phyloP scores from a whole-genome alignment of 2,888 invertebrate genomes.

The Elysia crispata region DNA sequence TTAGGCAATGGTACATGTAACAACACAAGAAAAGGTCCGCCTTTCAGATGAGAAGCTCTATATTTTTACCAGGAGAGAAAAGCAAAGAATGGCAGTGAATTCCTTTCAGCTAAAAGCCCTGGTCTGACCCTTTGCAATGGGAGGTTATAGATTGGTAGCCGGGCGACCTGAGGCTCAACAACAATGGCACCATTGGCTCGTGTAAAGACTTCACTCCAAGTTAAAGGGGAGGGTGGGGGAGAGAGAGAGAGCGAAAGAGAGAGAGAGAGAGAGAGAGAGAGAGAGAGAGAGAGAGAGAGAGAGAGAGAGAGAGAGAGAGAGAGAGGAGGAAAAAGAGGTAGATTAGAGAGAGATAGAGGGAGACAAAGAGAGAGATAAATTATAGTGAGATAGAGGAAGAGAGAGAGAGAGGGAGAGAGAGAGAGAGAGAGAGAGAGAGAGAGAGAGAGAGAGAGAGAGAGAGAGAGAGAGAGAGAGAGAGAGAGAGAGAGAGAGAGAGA shows the following conservation, averaged over 20 bases:
- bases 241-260: neutral
- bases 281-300: conserved; percentile 10
- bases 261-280: conserved; percentile 20
- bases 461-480: neutral
- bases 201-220: neutral
- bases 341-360: neutral
- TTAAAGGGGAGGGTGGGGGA: neutral
- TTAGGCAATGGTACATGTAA: conserved; percentile 10
- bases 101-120: conserved; percentile 7
- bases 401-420: conserved; percentile 3
- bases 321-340: neutral
- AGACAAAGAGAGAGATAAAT: conserved; percentile 1
- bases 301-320: neutral
- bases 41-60: conserved; percentile 26
- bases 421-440: conserved; percentile 10
- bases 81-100: conserved; percentile 6
- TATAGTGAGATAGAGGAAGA: conserved; percentile 7
- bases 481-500: neutral
- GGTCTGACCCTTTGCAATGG: neutral
- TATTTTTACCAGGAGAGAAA: conserved; percentile 11
- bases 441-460: neutral
- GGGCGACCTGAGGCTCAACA: too few relatives aligned
- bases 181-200: conserved; percentile 19
- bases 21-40: conserved; percentile 12
- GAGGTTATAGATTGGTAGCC: conserved; percentile 15